Evolutionary conservation across 2,797 vertebrate genomes (phyloP), one percentile per base, ranked within the genome.

Genomic region (Cephalopachus bancanus): DNA sequence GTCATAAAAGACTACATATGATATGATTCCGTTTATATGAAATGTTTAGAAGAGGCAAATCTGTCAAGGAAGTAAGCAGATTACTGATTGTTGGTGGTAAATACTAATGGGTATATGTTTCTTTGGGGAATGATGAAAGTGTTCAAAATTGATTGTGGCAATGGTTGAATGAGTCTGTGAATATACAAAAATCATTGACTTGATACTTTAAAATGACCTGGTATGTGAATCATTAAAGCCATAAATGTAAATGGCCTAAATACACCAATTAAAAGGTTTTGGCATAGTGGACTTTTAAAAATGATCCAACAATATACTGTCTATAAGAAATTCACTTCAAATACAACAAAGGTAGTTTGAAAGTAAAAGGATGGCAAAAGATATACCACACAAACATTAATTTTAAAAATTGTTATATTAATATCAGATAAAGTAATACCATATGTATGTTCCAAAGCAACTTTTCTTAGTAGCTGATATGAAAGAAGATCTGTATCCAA

Each of bases 191-290:
- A 15, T 6, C 76, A 93, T 55, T 93, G 44, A 92, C 78, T 64
- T 24, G 3, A 22, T 24, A 71, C 11, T 90, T 67, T 95, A 92
- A 67, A 78, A 90, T 74, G 71, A 55, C 17, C 71, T 90, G 5
- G 1, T 86, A 30, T 89, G 11, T 89, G 71, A 94, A 79, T 86
- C 60, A 93, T 4, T 72, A 69, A 84, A 91, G 51, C 16, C 96
- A 87, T 86, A 76, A 91, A 65, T 96, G 26, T 75, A 93, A 89
- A 91, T 93, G 7, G 3, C 83, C 28, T 93, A 90, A 95, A 90
- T 59, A 87, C 0, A 79, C 24, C 24, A 95, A 80, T 91, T 94
- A 80, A 55, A 96, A 91, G 64, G 84, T 93, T 91, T 84, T 88
- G 11, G 33, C 19, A 72, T 80, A n/a, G 8, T 84, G 24, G 53